phyloP scores from a whole-genome alignment of 2,888 invertebrate species.

The Stegana nigrithorax region DNA sequence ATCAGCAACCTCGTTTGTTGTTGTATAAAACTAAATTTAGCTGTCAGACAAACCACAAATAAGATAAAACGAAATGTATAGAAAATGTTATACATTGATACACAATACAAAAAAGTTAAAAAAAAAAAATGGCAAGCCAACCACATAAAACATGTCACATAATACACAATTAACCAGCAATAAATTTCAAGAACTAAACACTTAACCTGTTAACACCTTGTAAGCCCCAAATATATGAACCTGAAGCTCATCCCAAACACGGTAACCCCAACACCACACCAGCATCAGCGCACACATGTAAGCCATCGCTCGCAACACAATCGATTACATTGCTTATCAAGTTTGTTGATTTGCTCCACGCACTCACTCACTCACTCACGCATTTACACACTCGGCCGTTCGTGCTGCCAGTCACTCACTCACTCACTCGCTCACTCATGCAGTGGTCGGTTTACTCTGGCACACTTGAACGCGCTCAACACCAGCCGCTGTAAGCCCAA shows the following conservation, averaged over 20 bases:
- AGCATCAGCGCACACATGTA: not conserved
- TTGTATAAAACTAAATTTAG: too few relatives aligned
- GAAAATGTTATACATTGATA: too few relatives aligned
- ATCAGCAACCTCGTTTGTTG: too few relatives aligned
- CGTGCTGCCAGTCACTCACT: not conserved
- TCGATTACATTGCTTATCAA: slow-evolving; percentile 57
- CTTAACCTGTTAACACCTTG: not conserved
- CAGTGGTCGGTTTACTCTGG: not conserved
- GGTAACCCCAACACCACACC: not conserved
- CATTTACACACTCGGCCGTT: too few relatives aligned
- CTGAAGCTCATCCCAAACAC: not conserved
- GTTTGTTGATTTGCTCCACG: slow-evolving; percentile 53
- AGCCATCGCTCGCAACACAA: not conserved
- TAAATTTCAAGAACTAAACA: not conserved
- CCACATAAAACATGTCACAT: too few relatives aligned
- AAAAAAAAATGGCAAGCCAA: too few relatives aligned
- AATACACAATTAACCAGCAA: not conserved
- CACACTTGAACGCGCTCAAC: slow-evolving; percentile 11
- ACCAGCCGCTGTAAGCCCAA: not conserved
- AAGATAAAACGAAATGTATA: too few relatives aligned
- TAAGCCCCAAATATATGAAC: too few relatives aligned
- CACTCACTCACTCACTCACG: too few relatives aligned
- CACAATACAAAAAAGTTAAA: too few relatives aligned
- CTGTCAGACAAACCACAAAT: too few relatives aligned
- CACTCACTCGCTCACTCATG: too few relatives aligned